These are phyloP conservation scores for Anneissia japonica DNA, from an alignment of 35 echinoderm and acorn worm species.

Conservation along the genomic window DNA sequence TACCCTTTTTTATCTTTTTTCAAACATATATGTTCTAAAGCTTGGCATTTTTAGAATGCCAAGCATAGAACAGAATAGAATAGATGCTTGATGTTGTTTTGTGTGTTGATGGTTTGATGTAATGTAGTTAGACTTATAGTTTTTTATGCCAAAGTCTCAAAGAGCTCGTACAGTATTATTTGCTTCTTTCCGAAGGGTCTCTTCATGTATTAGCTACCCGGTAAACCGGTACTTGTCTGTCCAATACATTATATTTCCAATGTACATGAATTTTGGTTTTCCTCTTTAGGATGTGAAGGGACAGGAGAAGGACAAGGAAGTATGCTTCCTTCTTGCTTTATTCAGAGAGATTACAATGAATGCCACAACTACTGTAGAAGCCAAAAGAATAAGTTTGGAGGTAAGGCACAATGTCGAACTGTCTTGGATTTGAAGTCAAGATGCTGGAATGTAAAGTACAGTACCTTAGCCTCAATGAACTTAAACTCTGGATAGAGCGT, in stretches of 20 bases:
- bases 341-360: conserved; percentile 16
- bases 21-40: too few species aligned
- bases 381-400: not conserved
- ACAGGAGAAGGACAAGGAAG: not conserved
- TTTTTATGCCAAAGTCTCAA: too few species aligned
- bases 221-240: too few species aligned
- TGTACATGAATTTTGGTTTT: not conserved
- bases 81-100: not conserved
- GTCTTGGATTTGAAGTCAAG: too few species aligned
- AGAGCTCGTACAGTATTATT: too few species aligned
- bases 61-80: not conserved
- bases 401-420: not conserved
- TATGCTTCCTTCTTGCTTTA: not conserved
- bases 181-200: too few species aligned
- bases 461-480: not conserved
- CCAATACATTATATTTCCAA: not conserved
- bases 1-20: too few species aligned
- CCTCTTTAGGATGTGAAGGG: not conserved
- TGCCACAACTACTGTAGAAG: not conserved
- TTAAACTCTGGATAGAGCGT: not conserved
- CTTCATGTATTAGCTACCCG: too few species aligned
- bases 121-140: too few species aligned
- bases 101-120: too few species aligned
- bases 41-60: not conserved
- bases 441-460: too few species aligned